Evolutionary conservation across 2,888 invertebrate species (phyloP), one percentile per base, ranked within the genome.

Genomic region (Xestia sexstrigata): DNA sequence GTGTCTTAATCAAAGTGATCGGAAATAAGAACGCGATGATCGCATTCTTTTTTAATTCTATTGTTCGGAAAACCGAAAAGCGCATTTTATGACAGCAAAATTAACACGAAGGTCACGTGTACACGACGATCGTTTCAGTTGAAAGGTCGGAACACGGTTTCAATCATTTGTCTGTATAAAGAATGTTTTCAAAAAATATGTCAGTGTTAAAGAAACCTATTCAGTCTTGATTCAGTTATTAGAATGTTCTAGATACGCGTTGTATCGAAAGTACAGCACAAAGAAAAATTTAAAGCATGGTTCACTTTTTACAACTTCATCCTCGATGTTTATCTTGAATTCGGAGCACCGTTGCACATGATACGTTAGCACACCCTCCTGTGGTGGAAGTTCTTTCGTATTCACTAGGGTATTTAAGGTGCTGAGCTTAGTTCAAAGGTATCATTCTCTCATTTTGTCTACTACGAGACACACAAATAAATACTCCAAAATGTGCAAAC

Each of bases 401-500:
- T 83, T 87, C 81, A 88, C 82, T 82, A 76, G 67, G 84, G 90
- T 96, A 96, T 95, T 95, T 96, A 96, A 93, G 93, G 89, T 84
- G 84, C 77, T 76, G 80, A 74, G 81, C 80, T 81, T 78, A 70
- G 81, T 78, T 74, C 72, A 86, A 90, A 88, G 83, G 88, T 90
- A 94, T 91, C 92, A 93, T 92, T 93, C 89, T 84, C 84, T 90
- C 85, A 81, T 86, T 82, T 89, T 82, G 76, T 85, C 83, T 79
- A 87, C 87, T 86, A 86, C 85, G 80, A 92, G 84, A 85, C 78
- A 86, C 67, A 89, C 81, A 90, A 89, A 84, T 84, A 89, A 88
- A 86, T 65, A 72, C 73, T 91, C 82, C 90, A 94, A 94, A 90
- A 97, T 97, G 97, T 95, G 93, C 92, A 97, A 97, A 91, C 95